A percentile compares a stretch with the other conserved stretches of the same genome.
These are phyloP conservation scores for Takifugu ocellatus DNA, from an alignment of 2,797 vertebrate genomes.

Conservation along the genomic window DNA sequence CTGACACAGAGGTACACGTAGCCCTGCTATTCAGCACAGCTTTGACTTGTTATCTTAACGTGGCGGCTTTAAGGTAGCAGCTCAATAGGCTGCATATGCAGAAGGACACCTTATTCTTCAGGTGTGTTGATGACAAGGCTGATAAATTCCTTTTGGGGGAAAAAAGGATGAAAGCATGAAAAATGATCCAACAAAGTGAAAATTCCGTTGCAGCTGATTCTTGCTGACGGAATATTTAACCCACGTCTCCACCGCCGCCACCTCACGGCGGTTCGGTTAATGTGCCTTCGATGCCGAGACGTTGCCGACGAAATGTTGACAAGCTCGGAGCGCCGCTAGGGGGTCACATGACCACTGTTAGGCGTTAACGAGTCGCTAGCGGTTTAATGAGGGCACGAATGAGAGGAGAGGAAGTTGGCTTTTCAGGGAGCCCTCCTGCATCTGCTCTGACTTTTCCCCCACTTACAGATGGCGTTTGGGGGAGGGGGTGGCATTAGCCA, in stretches of 20 bases:
- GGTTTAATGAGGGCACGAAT: constrained; percentile 9
- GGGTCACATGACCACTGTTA: constrained; percentile 4
- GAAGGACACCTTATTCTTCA: not conserved
- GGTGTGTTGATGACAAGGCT: constrained; percentile 8
- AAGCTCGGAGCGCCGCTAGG: constrained; percentile 8
- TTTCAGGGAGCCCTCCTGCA: not conserved
- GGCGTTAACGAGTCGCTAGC: constrained; percentile 10
- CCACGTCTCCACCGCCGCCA: too few species aligned
- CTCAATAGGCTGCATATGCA: too few species aligned
- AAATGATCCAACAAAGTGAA: not conserved
- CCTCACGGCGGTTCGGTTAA: too few species aligned
- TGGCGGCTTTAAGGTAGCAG: too few species aligned
- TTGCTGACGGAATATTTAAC: too few species aligned
- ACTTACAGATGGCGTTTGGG: not conserved
- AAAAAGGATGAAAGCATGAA: not conserved
- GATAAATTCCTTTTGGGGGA: constrained; percentile 10
- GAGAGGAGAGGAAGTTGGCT: not conserved
- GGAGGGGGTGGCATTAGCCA: not conserved
- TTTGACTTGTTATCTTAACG: too few species aligned
- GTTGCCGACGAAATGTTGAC: not conserved
- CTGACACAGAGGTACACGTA: too few species aligned
- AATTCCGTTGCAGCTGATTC: constrained; percentile 21
- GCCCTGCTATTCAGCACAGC: too few species aligned
- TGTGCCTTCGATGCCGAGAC: not conserved
- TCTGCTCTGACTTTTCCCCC: too few species aligned